A percentile compares a stretch with the other conserved stretches of the same genome.
These are phyloP conservation scores for Apodemia mormo DNA, from an alignment of 2,888 invertebrate species.

Conservation along the genomic window DNA sequence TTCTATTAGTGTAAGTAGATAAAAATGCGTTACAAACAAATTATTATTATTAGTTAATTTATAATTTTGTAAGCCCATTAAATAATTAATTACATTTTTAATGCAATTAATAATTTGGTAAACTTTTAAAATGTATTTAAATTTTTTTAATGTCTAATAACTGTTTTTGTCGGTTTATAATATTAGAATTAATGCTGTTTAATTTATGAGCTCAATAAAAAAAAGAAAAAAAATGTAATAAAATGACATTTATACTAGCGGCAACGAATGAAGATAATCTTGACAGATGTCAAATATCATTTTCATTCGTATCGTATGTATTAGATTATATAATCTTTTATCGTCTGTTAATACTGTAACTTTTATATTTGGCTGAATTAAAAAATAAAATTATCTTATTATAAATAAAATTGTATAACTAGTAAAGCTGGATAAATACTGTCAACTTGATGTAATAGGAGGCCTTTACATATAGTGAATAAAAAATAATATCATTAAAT, in stretches of 20 bases:
- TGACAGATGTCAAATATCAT: too few species aligned
- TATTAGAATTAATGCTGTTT: too few species aligned
- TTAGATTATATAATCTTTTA: too few species aligned
- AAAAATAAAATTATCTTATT: constrained; percentile 4
- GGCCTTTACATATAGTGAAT: constrained; percentile 22
- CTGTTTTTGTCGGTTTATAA: too few species aligned
- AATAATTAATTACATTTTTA: constrained; percentile 22
- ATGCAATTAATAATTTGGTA: constrained; percentile 21
- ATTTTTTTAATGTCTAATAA: too few species aligned
- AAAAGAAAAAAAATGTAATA: too few species aligned
- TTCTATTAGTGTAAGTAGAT: constrained; percentile 24
- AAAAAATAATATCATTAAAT: constrained; percentile 18
- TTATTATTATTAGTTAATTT: constrained; percentile 19
- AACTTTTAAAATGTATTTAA: too few species aligned
- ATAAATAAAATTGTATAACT: constrained; percentile 18
- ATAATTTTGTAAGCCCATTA: constrained; percentile 1
- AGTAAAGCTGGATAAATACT: neutral
- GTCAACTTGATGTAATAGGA: constrained; percentile 21
- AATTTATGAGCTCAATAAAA: too few species aligned
- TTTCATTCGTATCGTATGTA: too few species aligned
- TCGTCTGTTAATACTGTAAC: too few species aligned
- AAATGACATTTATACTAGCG: too few species aligned
- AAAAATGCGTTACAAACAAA: constrained; percentile 31
- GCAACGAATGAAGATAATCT: too few species aligned
- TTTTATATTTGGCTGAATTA: neutral